Percentiles rank a stretch among this genome's conserved stretches.
Conservation (phyloP, 2,888 invertebrate genomes). For the Lydus trimaculatus region DNA sequence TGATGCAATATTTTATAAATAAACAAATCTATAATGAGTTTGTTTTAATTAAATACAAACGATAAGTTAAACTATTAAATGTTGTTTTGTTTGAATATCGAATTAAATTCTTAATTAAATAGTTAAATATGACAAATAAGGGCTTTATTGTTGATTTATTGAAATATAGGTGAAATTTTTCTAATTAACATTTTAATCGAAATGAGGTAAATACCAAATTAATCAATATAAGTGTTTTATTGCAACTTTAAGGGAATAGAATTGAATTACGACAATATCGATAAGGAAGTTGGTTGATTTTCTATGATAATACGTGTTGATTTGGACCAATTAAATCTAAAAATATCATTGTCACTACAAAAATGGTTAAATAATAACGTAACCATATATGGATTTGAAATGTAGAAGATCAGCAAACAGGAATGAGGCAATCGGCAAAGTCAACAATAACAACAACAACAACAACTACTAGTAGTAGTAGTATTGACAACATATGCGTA, state of each 20-base stretch:
- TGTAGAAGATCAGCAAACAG: slow-evolving; percentile 20
- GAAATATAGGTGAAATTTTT: not conserved
- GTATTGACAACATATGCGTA: slow-evolving; percentile 13
- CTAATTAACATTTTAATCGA: not conserved
- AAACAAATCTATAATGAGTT: slow-evolving; percentile 20
- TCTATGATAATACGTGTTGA: not conserved
- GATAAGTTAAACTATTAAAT: too few species aligned
- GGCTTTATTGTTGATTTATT: not conserved
- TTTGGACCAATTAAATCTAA: slow-evolving; percentile 16
- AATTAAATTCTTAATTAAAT: too few species aligned
- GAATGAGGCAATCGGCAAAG: slow-evolving; percentile 20
- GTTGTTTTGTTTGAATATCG: not conserved
- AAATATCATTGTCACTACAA: slow-evolving; percentile 10
- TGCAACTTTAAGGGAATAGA: not conserved
- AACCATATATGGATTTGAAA: slow-evolving; percentile 21
- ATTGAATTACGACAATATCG: not conserved
- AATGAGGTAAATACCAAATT: not conserved
- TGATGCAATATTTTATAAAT: slow-evolving; percentile 29
- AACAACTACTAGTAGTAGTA: not conserved
- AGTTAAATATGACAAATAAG: too few species aligned
- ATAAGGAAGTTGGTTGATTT: slow-evolving; percentile 5
- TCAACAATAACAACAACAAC: not conserved
- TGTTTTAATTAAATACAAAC: slow-evolving; percentile 1
- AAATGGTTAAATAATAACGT: slow-evolving; percentile 19
- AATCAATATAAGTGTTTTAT: not conserved